These are phyloP conservation scores for Apis laboriosa DNA, from an alignment of 1,140 invertebrate genomes.

Conservation along the genomic window DNA sequence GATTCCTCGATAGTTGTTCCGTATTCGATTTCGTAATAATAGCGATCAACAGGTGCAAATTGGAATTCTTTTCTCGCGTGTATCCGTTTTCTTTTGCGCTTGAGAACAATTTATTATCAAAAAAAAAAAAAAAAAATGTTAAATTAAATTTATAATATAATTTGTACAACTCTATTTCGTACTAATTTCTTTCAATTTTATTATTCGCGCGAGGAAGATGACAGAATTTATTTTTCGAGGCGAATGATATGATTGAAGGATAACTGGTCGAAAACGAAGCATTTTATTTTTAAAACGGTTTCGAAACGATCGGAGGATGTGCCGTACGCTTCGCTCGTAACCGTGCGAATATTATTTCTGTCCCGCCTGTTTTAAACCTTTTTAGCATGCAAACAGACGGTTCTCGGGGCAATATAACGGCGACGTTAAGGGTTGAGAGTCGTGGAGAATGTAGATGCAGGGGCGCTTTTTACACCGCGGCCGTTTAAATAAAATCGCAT, in stretches of 20 bases:
- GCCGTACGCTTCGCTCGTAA: conserved; percentile 45
- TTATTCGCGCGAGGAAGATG: not conserved
- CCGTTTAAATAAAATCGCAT: conserved; percentile 49
- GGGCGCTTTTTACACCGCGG: conserved; percentile 63
- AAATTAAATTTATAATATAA: too few relatives aligned
- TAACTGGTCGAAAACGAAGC: too few relatives aligned
- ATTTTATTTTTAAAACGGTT: conserved; percentile 6
- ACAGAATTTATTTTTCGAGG: too few relatives aligned
- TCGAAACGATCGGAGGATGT: conserved; percentile 20
- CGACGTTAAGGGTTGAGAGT: conserved; percentile 52
- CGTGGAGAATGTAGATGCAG: conserved; percentile 42
- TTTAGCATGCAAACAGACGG: conserved; percentile 77
- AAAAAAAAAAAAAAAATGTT: too few relatives aligned
- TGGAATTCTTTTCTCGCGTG: too few relatives aligned
- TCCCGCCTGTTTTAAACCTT: conserved; percentile 74
- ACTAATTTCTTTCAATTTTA: too few relatives aligned
- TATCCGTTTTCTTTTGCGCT: too few relatives aligned
- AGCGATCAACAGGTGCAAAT: conserved; percentile 4
- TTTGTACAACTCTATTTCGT: too few relatives aligned
- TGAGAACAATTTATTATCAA: too few relatives aligned
- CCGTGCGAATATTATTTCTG: conserved; percentile 73
- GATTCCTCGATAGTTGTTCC: not conserved
- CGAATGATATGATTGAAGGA: not conserved
- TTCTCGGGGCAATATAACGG: conserved; percentile 69
- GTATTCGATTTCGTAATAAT: not conserved